A percentile compares a stretch with the other conserved stretches of the same genome.
Conservation (phyloP, 2,888 invertebrate genomes). For the Lucinisca nassula region DNA sequence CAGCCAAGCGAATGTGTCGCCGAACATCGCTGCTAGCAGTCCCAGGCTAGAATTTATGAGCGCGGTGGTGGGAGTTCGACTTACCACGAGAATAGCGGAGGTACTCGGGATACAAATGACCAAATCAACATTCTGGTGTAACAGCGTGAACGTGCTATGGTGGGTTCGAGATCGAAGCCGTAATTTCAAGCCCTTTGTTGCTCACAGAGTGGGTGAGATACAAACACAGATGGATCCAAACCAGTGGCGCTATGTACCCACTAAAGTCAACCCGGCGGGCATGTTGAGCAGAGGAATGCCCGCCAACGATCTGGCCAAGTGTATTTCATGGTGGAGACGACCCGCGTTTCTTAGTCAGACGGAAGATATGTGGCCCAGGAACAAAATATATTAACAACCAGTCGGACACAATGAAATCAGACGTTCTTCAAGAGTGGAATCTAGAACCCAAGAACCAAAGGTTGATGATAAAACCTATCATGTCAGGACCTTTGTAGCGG, state of each 20-base stretch:
- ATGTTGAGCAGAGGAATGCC: slow-evolving; percentile 5
- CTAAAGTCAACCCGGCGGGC: slow-evolving; percentile 37
- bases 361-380: slow-evolving; percentile 28
- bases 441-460: too few relatives aligned
- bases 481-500: too few relatives aligned
- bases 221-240: slow-evolving; percentile 48
- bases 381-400: neutral
- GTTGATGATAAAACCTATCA: too few relatives aligned
- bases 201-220: slow-evolving; percentile 70
- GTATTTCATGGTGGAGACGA: slow-evolving; percentile 42
- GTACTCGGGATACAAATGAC: neutral
- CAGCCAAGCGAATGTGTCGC: slow-evolving; percentile 48
- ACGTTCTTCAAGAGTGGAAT: too few relatives aligned
- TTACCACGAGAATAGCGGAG: slow-evolving; percentile 12
- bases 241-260: slow-evolving; percentile 52
- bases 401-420: neutral
- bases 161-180: slow-evolving; percentile 53
- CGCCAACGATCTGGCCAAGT: neutral
- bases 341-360: slow-evolving; percentile 38
- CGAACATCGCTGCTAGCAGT: slow-evolving; percentile 38
- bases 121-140: slow-evolving; percentile 29
- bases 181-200: slow-evolving; percentile 60
- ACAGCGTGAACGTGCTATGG: slow-evolving; percentile 44
- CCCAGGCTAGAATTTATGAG: slow-evolving; percentile 43
- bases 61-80: slow-evolving; percentile 22